Evolutionary conservation across 1,140 invertebrate species (phyloP), one percentile per base, ranked within the genome.

Genomic region (Macrotrachela quadricornifera): DNA sequence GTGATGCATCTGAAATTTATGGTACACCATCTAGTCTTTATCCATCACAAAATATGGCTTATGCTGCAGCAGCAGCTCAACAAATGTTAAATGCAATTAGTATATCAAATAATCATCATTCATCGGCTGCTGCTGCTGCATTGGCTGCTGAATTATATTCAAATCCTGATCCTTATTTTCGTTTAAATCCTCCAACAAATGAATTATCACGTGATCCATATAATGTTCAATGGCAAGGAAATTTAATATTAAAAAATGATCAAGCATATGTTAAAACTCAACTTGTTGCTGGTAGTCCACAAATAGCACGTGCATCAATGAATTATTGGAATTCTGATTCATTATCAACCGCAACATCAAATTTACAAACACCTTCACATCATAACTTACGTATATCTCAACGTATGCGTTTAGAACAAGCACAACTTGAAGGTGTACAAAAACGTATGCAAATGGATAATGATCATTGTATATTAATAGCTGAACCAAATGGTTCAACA

Each of bases 221-320:
- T 17, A 30, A 38, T 13, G 40, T 88, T 37, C 83, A 90, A 78
- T 94, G 87, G 87, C 83, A 88, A 72, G 87, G 87, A 0, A 65
- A 86, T 42, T 65, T 94, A 57, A 84, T 83, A 0, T 71, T 94
- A 12, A 94, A 94, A 65, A 90, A 85, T 65, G 85, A 91, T 65
- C 82, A 83, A 59, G 85, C 86, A 0, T 83, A 82, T n/a, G 86
- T 92, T 16, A 85, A 90, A 68, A 91, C 92, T 85, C 85, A 90
- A 68, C 88, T 85, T 70, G 83, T 94, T 30, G 83, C 82, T 59
- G 87, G 87, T n/a, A 90, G 85, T 75, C 40, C 46, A 18, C 47
- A 55, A 13, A 51, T 57, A 37, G 39, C 55, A 2, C 50, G 51
- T 21, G 49, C 21, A 48, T 30, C 51, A 53, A 53, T 46, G 46